Base-by-base conservation (phyloP, 1,140 invertebrate genomes). In the Aricia agestis region DNA sequence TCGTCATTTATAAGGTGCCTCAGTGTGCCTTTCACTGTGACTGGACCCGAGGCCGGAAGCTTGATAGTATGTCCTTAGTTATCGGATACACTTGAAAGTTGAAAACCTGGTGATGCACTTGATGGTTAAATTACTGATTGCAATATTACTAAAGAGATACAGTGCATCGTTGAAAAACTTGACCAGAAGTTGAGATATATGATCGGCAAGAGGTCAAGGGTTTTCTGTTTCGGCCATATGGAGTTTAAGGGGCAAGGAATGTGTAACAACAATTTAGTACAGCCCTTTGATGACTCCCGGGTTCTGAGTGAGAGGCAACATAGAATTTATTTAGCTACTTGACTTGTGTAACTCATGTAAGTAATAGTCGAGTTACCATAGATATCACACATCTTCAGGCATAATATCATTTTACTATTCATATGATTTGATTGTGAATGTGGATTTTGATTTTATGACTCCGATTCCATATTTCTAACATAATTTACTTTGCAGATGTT, bases 401-500 rank as follows among this genome's bases (percentile, higher is more conserved):
- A 63, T 61, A 52, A 52, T 52, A 52, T 52, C 45, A 52, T 52
- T 36, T 63, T 36, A 66, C 19, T 15, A 66, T 66, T 52, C 45
- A 52, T 52, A 52, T 52, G 45, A 52, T 15, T 52, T 52, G 1
- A 52, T 52, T 52, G 45, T 52, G 45, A 13, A 52, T 52, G 45
- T 52, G 11, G 9, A 13, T 52, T 52, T 52, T 52, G 45, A 15
- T 52, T 13, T 52, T 17, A 57, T 76, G 59, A 9, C 41, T 69
- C 25, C 10, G 73, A 67, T 63, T 18, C 58, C n/a, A 10, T 2
- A 18, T 63, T 63, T 19, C 18, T 63, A 63, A 57, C n/a, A 25
- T 13, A 68, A 70, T 67, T 45, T 76, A 70, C 58, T 36, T 82
- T 86, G 57, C 92, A 99, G 98, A 99, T 95, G 98, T 99, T 82